Base-by-base conservation (phyloP, 2,888 invertebrate species). In the Perdita meconis region DNA sequence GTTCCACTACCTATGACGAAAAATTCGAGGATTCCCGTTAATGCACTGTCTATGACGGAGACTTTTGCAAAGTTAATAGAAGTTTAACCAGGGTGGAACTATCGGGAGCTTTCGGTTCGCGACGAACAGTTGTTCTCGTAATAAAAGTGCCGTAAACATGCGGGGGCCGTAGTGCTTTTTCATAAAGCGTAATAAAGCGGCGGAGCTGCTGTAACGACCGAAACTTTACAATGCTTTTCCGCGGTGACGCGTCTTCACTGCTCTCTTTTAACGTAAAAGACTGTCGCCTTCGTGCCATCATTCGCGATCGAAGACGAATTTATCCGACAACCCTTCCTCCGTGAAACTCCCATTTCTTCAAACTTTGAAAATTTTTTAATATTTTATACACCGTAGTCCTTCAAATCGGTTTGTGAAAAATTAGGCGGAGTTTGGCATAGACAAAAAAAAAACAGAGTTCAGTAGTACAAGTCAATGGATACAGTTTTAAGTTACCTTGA, bases 121-220 rank as follows among this genome's bases (percentile, higher is more conserved):
- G 56, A 42, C 64, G 75, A 75, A 75, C 77, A 70, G 76, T 78
- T 75, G 76, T 76, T 70, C 64, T 24, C 70, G 76, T 66, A 78
- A 76, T 76, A 76, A 78, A 75, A 78, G 57, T 64, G 69, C 65
- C 76, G 76, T 78, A 78, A 78, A 76, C 60, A 66, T 22, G 65
- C 69, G 59, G 19, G 13, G 30, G 44, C 19, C 65, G 38, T 63
- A 30, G 51, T 34, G 60, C 76, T 76, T 70, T 78, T 70, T 70
- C 75, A 75, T 76, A 65, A 65, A 61, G 55, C 69, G 60, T 65
- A 78, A 75, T 78, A 75, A 78, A 78, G 55, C 40, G 55, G 50
- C 53, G 64, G 50, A 64, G 64, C 53, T 38, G 55, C 34, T 56
- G 69, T 69, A 56, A 75, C 59, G 13, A 47, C 40, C 34, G 40